phyloP scores from a whole-genome alignment of 2,797 vertebrate genomes.

The Tympanoctomys barrerae region DNA sequence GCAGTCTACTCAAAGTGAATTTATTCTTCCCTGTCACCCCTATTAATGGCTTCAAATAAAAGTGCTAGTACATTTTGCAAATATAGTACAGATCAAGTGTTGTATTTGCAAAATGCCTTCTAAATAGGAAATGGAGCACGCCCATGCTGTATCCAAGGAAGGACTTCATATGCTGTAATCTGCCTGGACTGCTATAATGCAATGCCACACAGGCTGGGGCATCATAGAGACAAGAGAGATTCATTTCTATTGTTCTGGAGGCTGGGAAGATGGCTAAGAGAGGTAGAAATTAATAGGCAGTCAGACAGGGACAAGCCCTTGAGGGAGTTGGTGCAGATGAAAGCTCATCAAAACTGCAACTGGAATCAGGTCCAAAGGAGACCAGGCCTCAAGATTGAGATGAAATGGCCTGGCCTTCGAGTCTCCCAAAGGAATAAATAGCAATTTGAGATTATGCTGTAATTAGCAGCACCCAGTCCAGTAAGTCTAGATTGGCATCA shows the following conservation, averaged over 20 bases:
- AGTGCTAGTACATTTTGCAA: neutral
- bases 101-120: conserved; percentile 19
- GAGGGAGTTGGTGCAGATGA: neutral
- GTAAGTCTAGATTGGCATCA: neutral
- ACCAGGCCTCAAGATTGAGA: neutral
- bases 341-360: neutral
- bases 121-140: conserved; percentile 10
- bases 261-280: neutral
- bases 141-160: neutral
- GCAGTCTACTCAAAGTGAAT: neutral
- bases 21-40: conserved; percentile 34
- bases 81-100: neutral
- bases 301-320: neutral
- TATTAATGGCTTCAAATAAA: conserved; percentile 46
- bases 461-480: neutral
- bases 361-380: neutral
- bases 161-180: neutral
- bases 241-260: neutral
- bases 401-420: neutral
- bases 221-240: neutral
- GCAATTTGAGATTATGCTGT: neutral
- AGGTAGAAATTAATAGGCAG: neutral
- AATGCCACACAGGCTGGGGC: neutral
- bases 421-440: neutral
- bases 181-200: neutral